phyloP scores from a whole-genome alignment of 2,888 invertebrate species.

The Trichogramma evanescens region DNA sequence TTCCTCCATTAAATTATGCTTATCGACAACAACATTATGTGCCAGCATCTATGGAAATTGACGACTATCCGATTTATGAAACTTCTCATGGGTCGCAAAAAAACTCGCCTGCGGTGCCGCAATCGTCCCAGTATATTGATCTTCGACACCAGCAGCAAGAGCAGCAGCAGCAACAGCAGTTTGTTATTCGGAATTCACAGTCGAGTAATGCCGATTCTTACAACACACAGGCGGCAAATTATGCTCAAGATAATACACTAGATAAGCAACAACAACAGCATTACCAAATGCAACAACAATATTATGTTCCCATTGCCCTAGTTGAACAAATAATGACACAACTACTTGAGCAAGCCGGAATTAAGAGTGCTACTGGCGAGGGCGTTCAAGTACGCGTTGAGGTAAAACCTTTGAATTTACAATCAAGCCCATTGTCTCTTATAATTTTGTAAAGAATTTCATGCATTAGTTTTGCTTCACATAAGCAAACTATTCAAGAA shows the following conservation, averaged over 20 bases:
- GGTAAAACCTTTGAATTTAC: constrained; percentile 8
- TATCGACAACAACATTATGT: no score
- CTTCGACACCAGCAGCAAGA: constrained; percentile 21
- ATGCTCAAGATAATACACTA: constrained; percentile 34
- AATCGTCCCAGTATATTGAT: constrained; percentile 17
- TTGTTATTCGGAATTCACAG: constrained; percentile 29
- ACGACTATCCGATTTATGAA: no score
- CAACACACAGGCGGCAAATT: constrained; percentile 27
- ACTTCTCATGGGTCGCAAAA: no score
- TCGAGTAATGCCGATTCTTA: constrained; percentile 26
- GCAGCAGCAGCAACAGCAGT: constrained; percentile 31
- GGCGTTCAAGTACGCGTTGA: not conserved
- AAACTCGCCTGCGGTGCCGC: not conserved
- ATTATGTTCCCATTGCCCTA: constrained; percentile 25
- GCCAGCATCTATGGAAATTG: no score
- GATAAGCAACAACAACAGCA: constrained; percentile 26
- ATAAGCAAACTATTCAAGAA: no score
- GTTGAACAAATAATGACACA: constrained; percentile 31
- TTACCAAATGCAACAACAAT: constrained; percentile 24
- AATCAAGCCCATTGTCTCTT: no score
- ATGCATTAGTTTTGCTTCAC: no score
- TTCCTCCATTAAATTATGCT: no score
- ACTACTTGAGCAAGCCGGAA: constrained; percentile 27
- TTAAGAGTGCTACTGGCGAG: not conserved
- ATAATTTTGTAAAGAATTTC: no score